Percentiles rank a stretch among this genome's conserved stretches.
phyloP scores from a whole-genome alignment of 1,140 invertebrate genomes.

The Lepidurus packardi region DNA sequence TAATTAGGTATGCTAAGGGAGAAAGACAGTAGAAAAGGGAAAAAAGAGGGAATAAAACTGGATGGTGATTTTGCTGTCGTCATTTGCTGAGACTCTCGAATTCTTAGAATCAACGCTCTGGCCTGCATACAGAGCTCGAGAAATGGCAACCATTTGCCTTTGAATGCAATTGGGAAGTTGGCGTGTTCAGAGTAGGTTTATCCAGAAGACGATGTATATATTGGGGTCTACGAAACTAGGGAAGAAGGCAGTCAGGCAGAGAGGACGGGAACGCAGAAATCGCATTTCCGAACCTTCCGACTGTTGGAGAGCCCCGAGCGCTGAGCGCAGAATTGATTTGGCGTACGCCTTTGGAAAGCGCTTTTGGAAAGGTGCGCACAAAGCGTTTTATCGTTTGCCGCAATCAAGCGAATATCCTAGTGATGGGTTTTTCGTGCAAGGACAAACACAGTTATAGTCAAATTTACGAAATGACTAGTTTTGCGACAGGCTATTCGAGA shows the following conservation, averaged over 20 bases:
- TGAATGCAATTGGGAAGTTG: slow-evolving; percentile 2
- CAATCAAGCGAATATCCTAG: neutral
- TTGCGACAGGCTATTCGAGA: neutral
- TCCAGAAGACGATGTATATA: neutral
- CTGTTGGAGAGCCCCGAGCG: neutral
- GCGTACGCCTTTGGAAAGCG: neutral
- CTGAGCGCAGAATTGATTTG: slow-evolving; percentile 21
- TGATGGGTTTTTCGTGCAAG: neutral
- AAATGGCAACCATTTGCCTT: slow-evolving; percentile 9
- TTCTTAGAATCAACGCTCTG: too few species aligned
- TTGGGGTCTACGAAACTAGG: neutral
- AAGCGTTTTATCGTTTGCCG: neutral
- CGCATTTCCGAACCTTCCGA: slow-evolving; percentile 9
- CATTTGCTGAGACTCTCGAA: neutral
- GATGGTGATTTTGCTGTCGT: neutral
- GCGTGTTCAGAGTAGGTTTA: neutral
- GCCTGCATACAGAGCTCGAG: neutral
- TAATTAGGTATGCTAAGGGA: neutral
- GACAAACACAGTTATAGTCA: neutral
- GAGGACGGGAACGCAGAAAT: slow-evolving; percentile 8
- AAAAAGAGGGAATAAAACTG: neutral
- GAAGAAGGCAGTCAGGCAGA: neutral
- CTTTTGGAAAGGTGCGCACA: neutral
- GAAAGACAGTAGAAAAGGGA: neutral
- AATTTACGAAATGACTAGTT: neutral